Base-by-base conservation (phyloP, 2,888 invertebrate genomes). In the Bunonema sp. region DNA sequence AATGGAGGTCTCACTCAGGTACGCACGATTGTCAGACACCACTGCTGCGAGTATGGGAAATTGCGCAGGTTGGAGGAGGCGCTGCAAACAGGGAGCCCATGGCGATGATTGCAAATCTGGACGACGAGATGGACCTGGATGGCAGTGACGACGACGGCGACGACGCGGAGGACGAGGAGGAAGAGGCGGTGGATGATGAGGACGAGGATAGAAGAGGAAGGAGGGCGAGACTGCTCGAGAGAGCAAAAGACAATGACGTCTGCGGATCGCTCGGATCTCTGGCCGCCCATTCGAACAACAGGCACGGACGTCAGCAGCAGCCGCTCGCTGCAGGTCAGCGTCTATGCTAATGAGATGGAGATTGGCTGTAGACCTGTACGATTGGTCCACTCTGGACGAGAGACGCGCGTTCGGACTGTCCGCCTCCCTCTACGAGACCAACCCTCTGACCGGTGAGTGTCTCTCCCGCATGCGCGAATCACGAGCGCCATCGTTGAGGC, bases 341-440 rank as follows among this genome's bases (percentile, higher is more conserved):
- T n/a, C n/a, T n/a, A n/a, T n/a, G n/a, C n/a, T n/a, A n/a, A n/a
- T n/a, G n/a, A n/a, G n/a, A n/a, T n/a, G n/a, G n/a, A n/a, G n/a
- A n/a, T n/a, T n/a, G n/a, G n/a, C n/a, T n/a, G n/a, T n/a, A 42
- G 55, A 52, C 23, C 39, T 45, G 5, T 52, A 50, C 44, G 55
- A 63, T 44, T 67, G 67, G 67, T 49, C 44, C 23, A 22, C 37
- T 22, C 80, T 80, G 80, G 77, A 76, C 34, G 76, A 75, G 20
- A 75, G 75, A 21, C 71, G 72, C 43, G 78, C 79, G 2, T 82
- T 76, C 64, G 82, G 82, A 30, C 73, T 79, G 38, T 79, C 80
- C 22, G 80, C 81, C 41, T 82, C 83, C 0, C 73, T 85, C 34
- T 85, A 85, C 68, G 85, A 85, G 66, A 78, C 78, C 57, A 82